Conservation (phyloP, 2,888 invertebrate species). For the Urechis unicinctus region DNA sequence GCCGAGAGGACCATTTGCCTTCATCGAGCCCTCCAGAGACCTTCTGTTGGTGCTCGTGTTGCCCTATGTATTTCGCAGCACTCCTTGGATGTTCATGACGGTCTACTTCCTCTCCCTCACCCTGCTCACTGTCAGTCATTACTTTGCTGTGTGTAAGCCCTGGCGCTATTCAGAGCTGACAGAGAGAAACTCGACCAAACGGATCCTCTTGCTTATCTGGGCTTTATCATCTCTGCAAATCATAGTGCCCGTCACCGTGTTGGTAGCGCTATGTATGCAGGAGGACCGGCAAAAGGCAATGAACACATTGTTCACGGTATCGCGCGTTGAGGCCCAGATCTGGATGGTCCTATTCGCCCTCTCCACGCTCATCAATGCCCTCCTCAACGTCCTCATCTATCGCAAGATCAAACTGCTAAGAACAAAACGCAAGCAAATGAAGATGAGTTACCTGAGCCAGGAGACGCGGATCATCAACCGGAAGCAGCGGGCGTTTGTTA, state of each 20-base stretch:
- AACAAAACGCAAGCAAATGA: constrained; percentile 3
- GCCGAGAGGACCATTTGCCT: constrained; percentile 11
- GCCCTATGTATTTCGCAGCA: constrained; percentile 12
- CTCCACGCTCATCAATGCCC: constrained; percentile 11
- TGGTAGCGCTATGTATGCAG: constrained; percentile 6
- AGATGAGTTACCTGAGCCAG: not conserved
- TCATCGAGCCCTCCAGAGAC: constrained; percentile 6
- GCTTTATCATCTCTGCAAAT: constrained; percentile 16
- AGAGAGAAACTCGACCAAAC: not conserved
- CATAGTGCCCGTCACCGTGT: constrained; percentile 12
- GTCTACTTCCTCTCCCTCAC: constrained; percentile 15
- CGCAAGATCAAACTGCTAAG: constrained; percentile 13
- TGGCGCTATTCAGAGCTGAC: constrained; percentile 11
- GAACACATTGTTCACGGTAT: constrained; percentile 6
- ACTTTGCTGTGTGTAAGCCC: constrained; percentile 19
- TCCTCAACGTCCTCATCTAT: constrained; percentile 13
- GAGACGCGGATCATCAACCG: constrained; percentile 14
- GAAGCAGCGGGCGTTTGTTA: constrained; percentile 20
- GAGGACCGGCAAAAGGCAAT: constrained; percentile 7
- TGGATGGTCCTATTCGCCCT: constrained; percentile 19
- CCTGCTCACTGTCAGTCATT: constrained; percentile 18
- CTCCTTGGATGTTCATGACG: constrained; percentile 22
- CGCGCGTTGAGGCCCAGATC: constrained; percentile 17
- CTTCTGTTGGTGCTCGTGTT: constrained; percentile 8
- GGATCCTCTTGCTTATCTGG: constrained; percentile 12